Evolutionary conservation across 2,888 invertebrate genomes (phyloP), one percentile per base, ranked within the genome.

Genomic region (Xestia xanthographa): DNA sequence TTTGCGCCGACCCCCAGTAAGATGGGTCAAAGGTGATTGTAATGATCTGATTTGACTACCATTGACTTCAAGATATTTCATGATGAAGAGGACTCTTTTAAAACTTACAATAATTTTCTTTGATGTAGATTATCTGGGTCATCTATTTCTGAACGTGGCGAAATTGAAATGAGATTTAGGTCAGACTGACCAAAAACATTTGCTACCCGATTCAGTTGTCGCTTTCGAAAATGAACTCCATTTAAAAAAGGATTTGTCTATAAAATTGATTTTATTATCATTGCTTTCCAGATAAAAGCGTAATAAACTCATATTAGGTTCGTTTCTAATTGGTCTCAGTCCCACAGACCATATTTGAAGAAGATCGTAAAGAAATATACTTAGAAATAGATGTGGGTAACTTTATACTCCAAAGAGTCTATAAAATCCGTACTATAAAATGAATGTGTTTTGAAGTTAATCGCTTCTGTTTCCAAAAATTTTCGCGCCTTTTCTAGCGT

Each of bases 111-210:
- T 34, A 9, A 29, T 26, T 26, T 26, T 48, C 69, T 48, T 76
- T 69, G 41, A 43, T 50, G 14, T 43, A 26, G 1, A n/a, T 67
- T 79, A 68, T 69, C 41, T 73, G 1, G 72, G 53, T 41, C 65
- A 50, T 38, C 34, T 78, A 74, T 50, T 50, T 66, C 14, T 38
- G 17, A 5, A 14, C 45, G 26, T 11, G 6, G 34, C 48, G 14
- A 50, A 73, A 80, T 80, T 65, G 65, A 72, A 65, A 80, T 43
- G 14, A 74, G 34, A 73, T 77, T 48, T 58, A 73, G 48, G 74
- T 65, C 26, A 73, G 56, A 50, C 34, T 8, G 14, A 26, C 74
- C 48, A 58, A 80, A 80, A 80, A 56, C 2, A 41, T 66, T 58
- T 3, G 26, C 48, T 43, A 8, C 20, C 58, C 14, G 50, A 65